Conservation (phyloP, 2,888 invertebrate genomes). For the Sminthurides aquaticus region DNA sequence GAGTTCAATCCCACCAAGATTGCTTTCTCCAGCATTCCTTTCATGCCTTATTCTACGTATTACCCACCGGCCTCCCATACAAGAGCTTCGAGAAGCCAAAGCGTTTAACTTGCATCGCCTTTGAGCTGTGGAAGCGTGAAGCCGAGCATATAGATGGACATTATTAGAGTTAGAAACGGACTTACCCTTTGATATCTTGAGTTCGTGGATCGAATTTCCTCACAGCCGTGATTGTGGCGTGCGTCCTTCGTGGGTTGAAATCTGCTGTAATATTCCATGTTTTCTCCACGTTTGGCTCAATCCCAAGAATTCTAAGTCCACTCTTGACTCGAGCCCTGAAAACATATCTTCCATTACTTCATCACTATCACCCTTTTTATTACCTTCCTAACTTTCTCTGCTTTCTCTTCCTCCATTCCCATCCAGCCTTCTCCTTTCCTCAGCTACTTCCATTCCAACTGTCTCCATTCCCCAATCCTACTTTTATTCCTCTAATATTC, state of each 20-base stretch:
- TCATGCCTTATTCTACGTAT: too few relatives aligned
- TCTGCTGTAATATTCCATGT: conserved; percentile 85
- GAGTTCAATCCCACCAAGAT: too few relatives aligned
- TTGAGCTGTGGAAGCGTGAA: not conserved
- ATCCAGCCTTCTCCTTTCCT: not conserved
- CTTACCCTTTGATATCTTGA: conserved; percentile 41
- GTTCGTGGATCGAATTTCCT: conserved; percentile 49
- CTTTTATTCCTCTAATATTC: too few relatives aligned
- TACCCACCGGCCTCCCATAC: too few relatives aligned
- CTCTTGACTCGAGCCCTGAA: conserved; percentile 80
- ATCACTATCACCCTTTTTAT: conserved; percentile 8
- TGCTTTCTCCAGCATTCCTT: too few relatives aligned
- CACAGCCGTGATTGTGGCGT: conserved; percentile 80
- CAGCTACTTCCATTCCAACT: not conserved
- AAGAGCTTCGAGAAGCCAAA: not conserved
- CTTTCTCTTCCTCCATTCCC: not conserved
- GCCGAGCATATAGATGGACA: conserved; percentile 6
- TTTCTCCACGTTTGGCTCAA: conserved; percentile 61
- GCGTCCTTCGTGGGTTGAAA: conserved; percentile 74
- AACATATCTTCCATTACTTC: conserved; percentile 21
- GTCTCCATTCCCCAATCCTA: too few relatives aligned
- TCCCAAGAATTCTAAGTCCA: conserved; percentile 75
- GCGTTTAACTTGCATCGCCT: not conserved
- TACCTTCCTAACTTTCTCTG: not conserved
- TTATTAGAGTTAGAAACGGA: not conserved